Evolutionary conservation across 2,797 vertebrate species (phyloP).

Genomic region (Acomys russatus): DNA sequence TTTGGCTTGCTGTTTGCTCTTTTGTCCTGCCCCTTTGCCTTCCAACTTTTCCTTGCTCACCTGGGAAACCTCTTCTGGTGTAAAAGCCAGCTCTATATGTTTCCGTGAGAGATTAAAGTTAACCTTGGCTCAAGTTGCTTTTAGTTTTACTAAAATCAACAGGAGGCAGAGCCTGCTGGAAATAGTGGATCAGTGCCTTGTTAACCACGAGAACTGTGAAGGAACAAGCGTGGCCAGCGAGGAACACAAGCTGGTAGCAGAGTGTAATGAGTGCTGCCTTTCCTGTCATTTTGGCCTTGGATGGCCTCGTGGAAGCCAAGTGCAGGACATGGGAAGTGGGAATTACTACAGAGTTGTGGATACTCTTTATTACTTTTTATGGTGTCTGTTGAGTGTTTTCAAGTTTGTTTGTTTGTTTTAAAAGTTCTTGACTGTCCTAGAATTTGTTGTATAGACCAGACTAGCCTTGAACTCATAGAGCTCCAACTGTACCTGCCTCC

Average conservation of each 20-base stretch:
- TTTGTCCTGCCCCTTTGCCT: rapidly evolving
- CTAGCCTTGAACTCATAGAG: not conserved
- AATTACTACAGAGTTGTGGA: not conserved
- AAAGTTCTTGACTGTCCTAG: not conserved
- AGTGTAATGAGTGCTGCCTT: not conserved
- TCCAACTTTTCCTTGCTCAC: not conserved
- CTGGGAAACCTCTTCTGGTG: not conserved
- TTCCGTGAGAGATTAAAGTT: conserved; percentile 8
- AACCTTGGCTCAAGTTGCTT: conserved; percentile 45
- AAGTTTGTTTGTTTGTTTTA: not conserved
- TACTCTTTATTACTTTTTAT: not conserved
- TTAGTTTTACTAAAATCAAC: conserved; percentile 17
- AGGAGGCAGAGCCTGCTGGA: not conserved
- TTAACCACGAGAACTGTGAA: not conserved
- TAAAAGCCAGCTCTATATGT: not conserved
- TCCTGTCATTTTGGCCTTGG: not conserved
- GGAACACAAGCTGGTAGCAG: not conserved
- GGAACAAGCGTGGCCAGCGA: not conserved
- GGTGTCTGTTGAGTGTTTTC: not conserved
- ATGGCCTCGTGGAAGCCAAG: not conserved
- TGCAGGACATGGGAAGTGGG: not conserved
- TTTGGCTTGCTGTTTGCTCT: not conserved
- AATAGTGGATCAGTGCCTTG: not conserved
- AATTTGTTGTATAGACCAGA: not conserved
- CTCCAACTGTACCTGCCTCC: not conserved